Evolutionary conservation across 2,888 invertebrate species (phyloP), one percentile per base, ranked within the genome.

Genomic region (Aleiodes leptofemur): DNA sequence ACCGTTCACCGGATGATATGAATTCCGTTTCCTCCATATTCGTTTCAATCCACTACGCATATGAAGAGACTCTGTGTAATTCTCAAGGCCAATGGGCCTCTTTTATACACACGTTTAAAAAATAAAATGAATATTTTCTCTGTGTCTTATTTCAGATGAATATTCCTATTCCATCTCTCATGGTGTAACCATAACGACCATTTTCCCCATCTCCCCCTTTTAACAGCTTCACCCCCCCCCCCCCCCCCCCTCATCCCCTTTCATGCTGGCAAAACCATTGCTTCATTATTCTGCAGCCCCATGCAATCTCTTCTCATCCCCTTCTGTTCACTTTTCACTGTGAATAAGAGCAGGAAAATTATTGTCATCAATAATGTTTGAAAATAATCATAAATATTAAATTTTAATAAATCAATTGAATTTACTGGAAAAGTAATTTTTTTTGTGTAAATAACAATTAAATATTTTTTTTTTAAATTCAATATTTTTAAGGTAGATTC

Each of bases 201-300:
- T 66, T 16, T 43, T 43, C 8, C n/a, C 3, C 23, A 3, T 13
- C 9, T 50, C 66, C n/a, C 66, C 66, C 11, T 29, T n/a, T 50
- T 9, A 50, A 23, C 8, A 23, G 13, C 8, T 23, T 9, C 16
- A 38, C 14, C 66, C 66, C 23, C 23, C 23, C 23, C 23, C 23
- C 23, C 23, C 23, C 23, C 66, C 66, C 23, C 23, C 23, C 23
- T 2, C 23, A 1, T 2, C 23, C 23, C 23, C 23, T 23, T 23
- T 23, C 48, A 43, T 48, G 11, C 51, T 8, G 29, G n/a, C 50
- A 16, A 16, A 50, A 23, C n/a, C 6, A 51, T 50, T n/a, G 31
- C 29, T 51, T 31, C 50, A 68, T 68, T 68, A 68, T 68, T 68
- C 48, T 68, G 50, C 68, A 68, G 16, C 68, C 68, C 68, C 68